These are phyloP conservation scores for Sminthurides bifidus DNA, from an alignment of 1,140 invertebrate species.

Conservation along the genomic window DNA sequence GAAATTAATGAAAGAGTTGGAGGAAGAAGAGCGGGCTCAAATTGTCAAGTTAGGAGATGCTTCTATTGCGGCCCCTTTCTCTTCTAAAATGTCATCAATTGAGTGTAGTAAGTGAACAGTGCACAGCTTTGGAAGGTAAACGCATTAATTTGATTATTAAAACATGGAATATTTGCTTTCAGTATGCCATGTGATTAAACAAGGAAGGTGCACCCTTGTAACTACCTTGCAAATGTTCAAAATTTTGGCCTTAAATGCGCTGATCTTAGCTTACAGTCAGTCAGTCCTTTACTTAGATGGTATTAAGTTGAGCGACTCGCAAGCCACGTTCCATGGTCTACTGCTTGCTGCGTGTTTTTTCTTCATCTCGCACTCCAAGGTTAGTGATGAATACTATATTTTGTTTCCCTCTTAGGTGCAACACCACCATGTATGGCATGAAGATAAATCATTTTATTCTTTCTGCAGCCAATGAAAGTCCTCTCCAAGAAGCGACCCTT, in stretches of 20 bases:
- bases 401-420: neutral
- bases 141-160: neutral
- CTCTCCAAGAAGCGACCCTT: constrained; percentile 87
- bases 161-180: constrained; percentile 32
- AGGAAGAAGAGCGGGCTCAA: constrained; percentile 76
- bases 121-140: neutral
- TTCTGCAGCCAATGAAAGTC: constrained; percentile 71
- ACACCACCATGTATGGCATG: neutral
- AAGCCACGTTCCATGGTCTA: constrained; percentile 90
- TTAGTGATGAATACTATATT: constrained; percentile 36
- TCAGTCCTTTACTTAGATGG: constrained; percentile 97
- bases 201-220: constrained; percentile 95
- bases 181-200: constrained; percentile 99
- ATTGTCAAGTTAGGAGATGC: constrained; percentile 95
- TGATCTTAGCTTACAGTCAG: constrained; percentile 95
- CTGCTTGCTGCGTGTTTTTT: constrained; percentile 91
- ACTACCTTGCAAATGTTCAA: constrained; percentile 99
- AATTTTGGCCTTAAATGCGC: constrained; percentile 95
- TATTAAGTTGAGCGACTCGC: constrained; percentile 93
- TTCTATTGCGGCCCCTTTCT: constrained; percentile 97
- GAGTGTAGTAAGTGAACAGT: constrained; percentile 65
- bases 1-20: constrained; percentile 74
- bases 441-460: constrained; percentile 13
- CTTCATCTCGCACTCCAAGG: constrained; percentile 96
- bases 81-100: constrained; percentile 92